These are phyloP conservation scores for Chelonoidis abingdonii DNA, from an alignment of 2,113 vertebrate genomes.

Conservation along the genomic window DNA sequence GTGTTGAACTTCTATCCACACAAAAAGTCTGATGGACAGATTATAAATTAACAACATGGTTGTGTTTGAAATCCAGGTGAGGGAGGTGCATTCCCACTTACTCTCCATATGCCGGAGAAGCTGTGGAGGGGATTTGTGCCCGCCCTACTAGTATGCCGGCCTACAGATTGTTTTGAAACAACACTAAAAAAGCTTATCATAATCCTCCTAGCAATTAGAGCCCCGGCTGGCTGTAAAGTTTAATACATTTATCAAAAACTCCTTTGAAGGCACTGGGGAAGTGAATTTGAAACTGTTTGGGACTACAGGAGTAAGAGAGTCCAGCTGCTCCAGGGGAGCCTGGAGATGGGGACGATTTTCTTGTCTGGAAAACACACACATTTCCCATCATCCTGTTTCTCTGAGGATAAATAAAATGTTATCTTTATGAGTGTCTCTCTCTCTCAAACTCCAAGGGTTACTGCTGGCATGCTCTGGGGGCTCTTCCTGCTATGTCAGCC, in stretches of 20 bases:
- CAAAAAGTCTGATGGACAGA: not conserved
- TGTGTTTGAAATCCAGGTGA: not conserved
- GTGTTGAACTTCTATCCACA: not conserved
- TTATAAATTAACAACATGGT: not conserved
- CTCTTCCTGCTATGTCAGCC: constrained; percentile 37
- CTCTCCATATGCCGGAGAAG: accelerated
- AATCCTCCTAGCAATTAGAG: constrained; percentile 73
- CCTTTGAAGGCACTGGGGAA: constrained; percentile 64
- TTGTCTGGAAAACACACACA: not conserved
- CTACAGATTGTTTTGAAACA: constrained; percentile 69
- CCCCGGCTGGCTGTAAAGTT: constrained; percentile 60
- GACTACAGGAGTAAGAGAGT: constrained; percentile 30
- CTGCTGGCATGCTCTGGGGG: constrained; percentile 25
- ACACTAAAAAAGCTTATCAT: constrained; percentile 66
- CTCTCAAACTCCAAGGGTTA: not conserved
- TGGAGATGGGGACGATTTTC: constrained; percentile 52
- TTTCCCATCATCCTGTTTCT: constrained; percentile 53
- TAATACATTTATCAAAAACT: constrained; percentile 71
- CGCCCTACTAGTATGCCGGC: not conserved
- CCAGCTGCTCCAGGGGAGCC: constrained; percentile 50
- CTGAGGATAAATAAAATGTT: constrained; percentile 46
- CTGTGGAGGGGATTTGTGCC: not conserved
- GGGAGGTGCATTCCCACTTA: not conserved
- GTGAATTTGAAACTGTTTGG: constrained; percentile 63
- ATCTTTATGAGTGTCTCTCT: constrained; percentile 32